Conservation (phyloP, 2,113 vertebrate species). For the Emydocephalus ijimae region DNA sequence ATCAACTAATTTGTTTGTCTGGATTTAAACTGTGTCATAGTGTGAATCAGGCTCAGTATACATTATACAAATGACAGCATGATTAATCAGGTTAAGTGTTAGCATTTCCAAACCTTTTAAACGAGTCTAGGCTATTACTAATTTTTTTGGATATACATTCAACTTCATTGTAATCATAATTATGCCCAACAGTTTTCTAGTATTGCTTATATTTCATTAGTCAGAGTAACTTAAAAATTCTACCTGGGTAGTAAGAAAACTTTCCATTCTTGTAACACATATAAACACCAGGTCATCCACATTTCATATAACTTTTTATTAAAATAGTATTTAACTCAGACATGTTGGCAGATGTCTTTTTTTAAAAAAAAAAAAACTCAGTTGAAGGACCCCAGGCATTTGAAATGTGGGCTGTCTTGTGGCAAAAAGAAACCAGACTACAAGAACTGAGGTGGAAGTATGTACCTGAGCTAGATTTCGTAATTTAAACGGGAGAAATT, state of each 20-base stretch:
- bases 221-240: fast-evolving
- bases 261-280: background rate
- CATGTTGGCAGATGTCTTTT: constrained; percentile 52
- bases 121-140: background rate
- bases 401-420: constrained; percentile 20
- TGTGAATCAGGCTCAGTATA: background rate
- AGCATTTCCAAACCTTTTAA: background rate
- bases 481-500: background rate
- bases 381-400: constrained; percentile 37
- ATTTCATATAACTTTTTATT: constrained; percentile 68
- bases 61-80: background rate
- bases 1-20: background rate
- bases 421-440: constrained; percentile 28
- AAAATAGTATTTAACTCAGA: constrained; percentile 68
- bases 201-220: background rate
- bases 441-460: background rate
- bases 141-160: background rate
- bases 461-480: constrained; percentile 1
- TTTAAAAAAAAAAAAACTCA: background rate
- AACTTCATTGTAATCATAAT: background rate
- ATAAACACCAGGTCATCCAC: constrained; percentile 26
- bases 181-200: background rate
- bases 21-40: background rate
- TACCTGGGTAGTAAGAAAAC: background rate
- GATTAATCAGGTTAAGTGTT: background rate